Evolutionary conservation across 2,797 vertebrate genomes (phyloP).

Genomic region (Cryptoblepharus egeriae): DNA sequence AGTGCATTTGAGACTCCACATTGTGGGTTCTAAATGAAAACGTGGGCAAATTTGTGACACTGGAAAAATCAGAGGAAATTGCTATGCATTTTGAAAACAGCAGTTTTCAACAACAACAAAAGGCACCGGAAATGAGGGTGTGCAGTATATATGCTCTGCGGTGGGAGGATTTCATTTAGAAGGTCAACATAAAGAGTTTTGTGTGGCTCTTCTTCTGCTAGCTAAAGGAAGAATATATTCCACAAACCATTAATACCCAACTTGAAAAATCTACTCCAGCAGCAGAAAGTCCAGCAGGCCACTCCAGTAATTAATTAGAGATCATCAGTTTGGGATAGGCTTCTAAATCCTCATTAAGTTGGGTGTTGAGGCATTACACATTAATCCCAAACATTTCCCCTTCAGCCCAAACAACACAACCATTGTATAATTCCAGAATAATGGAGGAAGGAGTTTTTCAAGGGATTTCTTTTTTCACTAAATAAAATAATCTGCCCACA

Average conservation of each 20-base stretch:
- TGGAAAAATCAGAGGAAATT: too few relatives aligned
- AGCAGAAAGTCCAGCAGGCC: slow-evolving; percentile 55
- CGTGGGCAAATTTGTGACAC: too few relatives aligned
- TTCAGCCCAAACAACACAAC: slow-evolving; percentile 81
- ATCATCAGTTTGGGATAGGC: slow-evolving; percentile 73
- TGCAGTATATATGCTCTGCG: background rate
- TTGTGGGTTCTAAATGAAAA: too few relatives aligned
- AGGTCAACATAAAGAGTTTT: background rate
- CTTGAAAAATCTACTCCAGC: slow-evolving; percentile 6
- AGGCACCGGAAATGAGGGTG: too few relatives aligned
- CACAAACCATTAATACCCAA: background rate
- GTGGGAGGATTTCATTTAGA: background rate
- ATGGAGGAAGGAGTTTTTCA: slow-evolving; percentile 52
- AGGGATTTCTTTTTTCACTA: slow-evolving; percentile 39
- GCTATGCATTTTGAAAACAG: too few relatives aligned
- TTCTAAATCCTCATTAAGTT: slow-evolving; percentile 80
- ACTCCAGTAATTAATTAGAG: slow-evolving; percentile 72
- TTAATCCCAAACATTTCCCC: slow-evolving; percentile 79
- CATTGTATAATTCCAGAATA: slow-evolving; percentile 76
- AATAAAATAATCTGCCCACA: slow-evolving; percentile 75
- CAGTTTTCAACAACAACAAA: too few relatives aligned
- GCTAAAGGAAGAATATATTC: background rate
- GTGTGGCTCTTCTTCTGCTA: background rate
- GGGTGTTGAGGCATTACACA: slow-evolving; percentile 75
- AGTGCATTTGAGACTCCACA: background rate